Base-by-base conservation (phyloP, 2,888 invertebrate species). In the Mythimna vitellina region DNA sequence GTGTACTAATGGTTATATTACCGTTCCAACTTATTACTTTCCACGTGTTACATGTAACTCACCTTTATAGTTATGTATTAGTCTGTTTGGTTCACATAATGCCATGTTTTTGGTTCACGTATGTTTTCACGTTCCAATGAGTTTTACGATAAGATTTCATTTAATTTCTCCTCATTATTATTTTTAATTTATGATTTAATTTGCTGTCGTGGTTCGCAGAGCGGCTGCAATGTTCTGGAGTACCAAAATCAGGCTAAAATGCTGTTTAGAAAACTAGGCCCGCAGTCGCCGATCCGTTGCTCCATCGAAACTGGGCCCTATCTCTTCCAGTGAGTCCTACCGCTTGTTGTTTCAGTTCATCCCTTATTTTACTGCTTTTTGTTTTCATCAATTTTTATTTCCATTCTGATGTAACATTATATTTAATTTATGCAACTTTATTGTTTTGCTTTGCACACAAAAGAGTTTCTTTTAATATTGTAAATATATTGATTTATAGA, bases 161-260 rank as follows among this genome's bases (percentile, higher is more conserved):
- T 88, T 82, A 63, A 85, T 89, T 88, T 82, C 73, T 83, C 81
- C 83, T 81, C 80, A 76, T 76, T 78, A 83, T 88, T 87, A 70
- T 57, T 80, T 87, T 79, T 63, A 79, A 81, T 83, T 89, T 89
- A 84, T 89, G 87, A 90, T 94, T 89, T 93, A 80, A 89, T 93
- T 94, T 94, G 94, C 94, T 92, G 87, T 92, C 90, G 88, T 93
- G 92, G 89, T 92, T 96, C 95, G 88, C 96, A 99, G 99, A 97
- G 98, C 83, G 99, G 99, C 73, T 98, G 98, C 93, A 99, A 98
- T 96, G 97, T 99, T 91, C 96, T 99, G 94, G 99, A 99, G 93
- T 99, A 99, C 94, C 99, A 99, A 95, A 99, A 99, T 94, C 99
- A 99, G 96, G 99, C 99, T 53, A 99, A 99, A 97, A 98, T 99